Evolutionary conservation across 2,797 vertebrate species (phyloP).

Genomic region (Anguilla megastoma): DNA sequence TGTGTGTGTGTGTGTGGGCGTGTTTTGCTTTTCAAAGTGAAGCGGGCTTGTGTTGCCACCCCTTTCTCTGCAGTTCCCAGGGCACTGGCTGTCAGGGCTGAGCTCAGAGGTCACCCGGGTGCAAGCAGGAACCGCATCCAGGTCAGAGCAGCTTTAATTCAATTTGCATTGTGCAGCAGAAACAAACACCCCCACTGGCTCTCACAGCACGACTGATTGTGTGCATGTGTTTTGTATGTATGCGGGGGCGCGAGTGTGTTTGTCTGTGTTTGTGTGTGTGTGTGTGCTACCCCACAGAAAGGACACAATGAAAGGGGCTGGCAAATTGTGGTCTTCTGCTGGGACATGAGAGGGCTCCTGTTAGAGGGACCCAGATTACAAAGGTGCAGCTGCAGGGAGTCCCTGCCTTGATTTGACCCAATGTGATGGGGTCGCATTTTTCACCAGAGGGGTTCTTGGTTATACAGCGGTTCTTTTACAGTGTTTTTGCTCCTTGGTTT

Average conservation of each 20-base stretch:
- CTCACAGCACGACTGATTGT: constrained; percentile 64
- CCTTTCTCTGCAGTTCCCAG: constrained; percentile 65
- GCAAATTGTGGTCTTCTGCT: not conserved
- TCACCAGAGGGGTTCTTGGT: not conserved
- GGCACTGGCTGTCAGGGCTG: constrained; percentile 67
- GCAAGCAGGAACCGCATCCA: constrained; percentile 45
- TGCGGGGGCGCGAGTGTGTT: constrained; percentile 35
- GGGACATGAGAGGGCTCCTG: not conserved
- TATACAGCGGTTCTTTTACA: constrained; percentile 8
- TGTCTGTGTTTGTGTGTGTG: constrained; percentile 1
- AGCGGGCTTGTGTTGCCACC: constrained; percentile 57
- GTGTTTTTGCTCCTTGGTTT: not conserved
- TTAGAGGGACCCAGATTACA: not conserved
- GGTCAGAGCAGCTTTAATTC: constrained; percentile 68
- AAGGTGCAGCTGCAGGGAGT: not conserved
- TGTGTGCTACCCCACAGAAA: constrained; percentile 15
- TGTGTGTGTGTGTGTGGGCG: not conserved
- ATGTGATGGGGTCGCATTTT: not conserved
- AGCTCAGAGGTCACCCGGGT: constrained; percentile 64
- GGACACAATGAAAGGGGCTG: not conserved
- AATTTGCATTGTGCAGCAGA: constrained; percentile 61
- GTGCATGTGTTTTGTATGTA: constrained; percentile 28
- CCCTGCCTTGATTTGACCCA: not conserved
- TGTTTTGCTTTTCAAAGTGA: constrained; percentile 48
- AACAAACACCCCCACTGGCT: constrained; percentile 64